These are phyloP conservation scores for Zosterops japonicus DNA, from an alignment of 2,113 vertebrate species.

Conservation along the genomic window DNA sequence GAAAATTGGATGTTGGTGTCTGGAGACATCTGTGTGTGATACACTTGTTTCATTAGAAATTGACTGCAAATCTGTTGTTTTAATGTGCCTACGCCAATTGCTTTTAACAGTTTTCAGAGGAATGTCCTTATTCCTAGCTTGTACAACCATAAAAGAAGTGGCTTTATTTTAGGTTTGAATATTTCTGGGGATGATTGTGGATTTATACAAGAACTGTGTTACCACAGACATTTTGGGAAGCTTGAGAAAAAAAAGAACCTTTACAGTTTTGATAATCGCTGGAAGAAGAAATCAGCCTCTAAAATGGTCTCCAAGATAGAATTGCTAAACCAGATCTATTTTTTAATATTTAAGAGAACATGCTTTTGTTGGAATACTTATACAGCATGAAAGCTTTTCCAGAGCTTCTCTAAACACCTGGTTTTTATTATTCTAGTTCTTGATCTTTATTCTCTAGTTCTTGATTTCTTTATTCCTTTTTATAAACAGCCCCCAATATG, in stretches of 20 bases:
- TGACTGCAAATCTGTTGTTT: constrained; percentile 16
- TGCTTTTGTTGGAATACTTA: constrained; percentile 23
- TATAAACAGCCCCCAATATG: not conserved
- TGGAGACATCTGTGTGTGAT: constrained; percentile 47
- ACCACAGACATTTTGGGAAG: constrained; percentile 15
- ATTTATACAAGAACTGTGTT: not conserved
- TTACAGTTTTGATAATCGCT: constrained; percentile 22
- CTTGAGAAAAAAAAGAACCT: not conserved
- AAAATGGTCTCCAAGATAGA: not conserved
- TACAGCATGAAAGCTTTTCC: not conserved
- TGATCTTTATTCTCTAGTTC: not conserved
- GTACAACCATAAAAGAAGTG: not conserved
- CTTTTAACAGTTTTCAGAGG: constrained; percentile 11
- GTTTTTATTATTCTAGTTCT: not conserved
- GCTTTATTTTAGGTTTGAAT: constrained; percentile 23
- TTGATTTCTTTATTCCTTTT: not conserved
- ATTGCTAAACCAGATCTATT: not conserved
- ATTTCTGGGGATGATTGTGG: not conserved
- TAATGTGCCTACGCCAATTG: not conserved
- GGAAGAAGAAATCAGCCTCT: constrained; percentile 3
- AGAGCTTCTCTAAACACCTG: not conserved
- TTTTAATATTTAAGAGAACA: not conserved
- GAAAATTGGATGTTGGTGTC: constrained; percentile 34
- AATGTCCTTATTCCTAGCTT: not conserved
- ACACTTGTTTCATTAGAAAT: constrained; percentile 8